Conservation (phyloP, 2,888 invertebrate genomes). For the Nemotelus nigrinus region DNA sequence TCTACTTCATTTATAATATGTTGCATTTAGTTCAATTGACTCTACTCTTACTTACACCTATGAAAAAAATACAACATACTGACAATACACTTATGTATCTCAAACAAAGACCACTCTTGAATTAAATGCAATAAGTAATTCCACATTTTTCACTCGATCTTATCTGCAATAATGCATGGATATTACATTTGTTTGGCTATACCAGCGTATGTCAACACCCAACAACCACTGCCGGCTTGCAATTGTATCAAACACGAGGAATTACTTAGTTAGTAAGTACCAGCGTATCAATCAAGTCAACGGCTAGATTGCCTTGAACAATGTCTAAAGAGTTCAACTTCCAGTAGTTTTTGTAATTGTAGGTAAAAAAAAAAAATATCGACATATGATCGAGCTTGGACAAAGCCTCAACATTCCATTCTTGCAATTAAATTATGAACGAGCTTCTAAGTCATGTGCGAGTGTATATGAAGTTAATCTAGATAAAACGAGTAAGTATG, state of each 20-base stretch:
- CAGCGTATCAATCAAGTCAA: slow-evolving; percentile 40
- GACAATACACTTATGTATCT: too few relatives aligned
- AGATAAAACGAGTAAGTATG: too few relatives aligned
- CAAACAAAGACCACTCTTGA: too few relatives aligned
- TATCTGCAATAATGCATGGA: too few relatives aligned
- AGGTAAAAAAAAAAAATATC: background rate
- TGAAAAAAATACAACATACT: too few relatives aligned
- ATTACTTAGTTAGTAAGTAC: slow-evolving; percentile 15
- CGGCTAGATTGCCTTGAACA: slow-evolving; percentile 37
- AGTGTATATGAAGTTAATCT: too few relatives aligned
- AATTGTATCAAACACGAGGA: slow-evolving; percentile 6
- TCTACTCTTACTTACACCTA: too few relatives aligned
- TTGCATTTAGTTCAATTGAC: too few relatives aligned
- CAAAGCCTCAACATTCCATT: slow-evolving; percentile 19
- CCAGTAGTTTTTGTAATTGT: slow-evolving; percentile 10
- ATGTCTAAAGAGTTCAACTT: slow-evolving; percentile 38
- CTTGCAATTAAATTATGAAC: slow-evolving; percentile 10
- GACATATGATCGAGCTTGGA: background rate
- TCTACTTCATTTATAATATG: too few relatives aligned
- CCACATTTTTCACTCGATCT: too few relatives aligned
- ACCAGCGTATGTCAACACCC: slow-evolving; percentile 28
- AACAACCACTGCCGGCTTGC: slow-evolving; percentile 27
- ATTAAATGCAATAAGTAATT: too few relatives aligned
- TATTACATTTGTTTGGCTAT: slow-evolving; percentile 10
- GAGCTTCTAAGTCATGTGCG: background rate